A percentile compares a stretch with the other conserved stretches of the same genome.
Evolutionary conservation across 2,888 invertebrate genomes (phyloP).

Genomic region (Empis livida): DNA sequence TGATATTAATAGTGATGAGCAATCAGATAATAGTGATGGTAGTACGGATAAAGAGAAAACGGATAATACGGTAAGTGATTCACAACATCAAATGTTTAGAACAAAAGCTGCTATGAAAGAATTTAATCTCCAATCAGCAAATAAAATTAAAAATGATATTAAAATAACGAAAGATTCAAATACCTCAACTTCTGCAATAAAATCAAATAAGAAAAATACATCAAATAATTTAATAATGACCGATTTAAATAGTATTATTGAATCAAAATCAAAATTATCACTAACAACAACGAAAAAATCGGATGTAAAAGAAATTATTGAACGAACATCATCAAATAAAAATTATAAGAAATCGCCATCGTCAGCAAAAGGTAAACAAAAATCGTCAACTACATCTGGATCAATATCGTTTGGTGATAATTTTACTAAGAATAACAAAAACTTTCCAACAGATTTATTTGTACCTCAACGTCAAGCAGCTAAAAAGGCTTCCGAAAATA

Average conservation of each 20-base stretch:
- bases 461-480: conserved; percentile 84
- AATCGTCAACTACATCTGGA: conserved; percentile 5
- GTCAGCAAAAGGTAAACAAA: conserved; percentile 7
- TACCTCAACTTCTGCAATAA: neutral
- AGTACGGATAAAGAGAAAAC: conserved; percentile 32
- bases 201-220: conserved; percentile 5
- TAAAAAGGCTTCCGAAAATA: conserved; percentile 80
- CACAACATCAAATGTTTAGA: conserved; percentile 50
- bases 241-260: conserved; percentile 1
- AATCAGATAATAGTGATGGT: conserved; percentile 28
- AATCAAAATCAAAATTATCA: neutral
- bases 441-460: conserved; percentile 54
- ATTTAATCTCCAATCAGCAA: conserved; percentile 43
- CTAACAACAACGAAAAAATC: conserved; percentile 4
- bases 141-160: conserved; percentile 12
- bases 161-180: neutral
- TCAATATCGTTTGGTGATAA: conserved; percentile 10
- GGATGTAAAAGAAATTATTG: conserved; percentile 12
- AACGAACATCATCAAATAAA: conserved; percentile 4
- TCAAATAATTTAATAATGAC: conserved; percentile 23
- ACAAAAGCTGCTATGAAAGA: conserved; percentile 80
- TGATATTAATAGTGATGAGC: conserved; percentile 38
- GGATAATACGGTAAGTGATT: conserved; percentile 53
- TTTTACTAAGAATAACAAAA: conserved; percentile 12
- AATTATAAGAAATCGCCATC: conserved; percentile 6